phyloP scores from a whole-genome alignment of 1,140 invertebrate species.

The Teleopsis dalmanni region DNA sequence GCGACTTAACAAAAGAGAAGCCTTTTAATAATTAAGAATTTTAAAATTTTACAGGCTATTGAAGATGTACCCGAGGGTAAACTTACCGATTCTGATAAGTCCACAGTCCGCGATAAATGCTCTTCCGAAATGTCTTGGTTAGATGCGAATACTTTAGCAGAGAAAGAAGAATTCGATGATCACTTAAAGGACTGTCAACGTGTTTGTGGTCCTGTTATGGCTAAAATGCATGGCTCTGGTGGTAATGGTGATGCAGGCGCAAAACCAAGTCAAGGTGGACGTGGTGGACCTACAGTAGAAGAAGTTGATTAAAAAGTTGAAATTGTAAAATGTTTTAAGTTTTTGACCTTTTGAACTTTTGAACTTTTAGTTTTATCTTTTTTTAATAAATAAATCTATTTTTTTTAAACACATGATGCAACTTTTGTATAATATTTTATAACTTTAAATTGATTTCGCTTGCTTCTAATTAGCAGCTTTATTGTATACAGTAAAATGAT shows the following conservation, averaged over 20 bases:
- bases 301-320: constrained; percentile 35
- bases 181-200: constrained; percentile 64
- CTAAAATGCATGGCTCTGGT: constrained; percentile 61
- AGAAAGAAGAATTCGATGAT: constrained; percentile 69
- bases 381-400: not conserved
- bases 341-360: not conserved
- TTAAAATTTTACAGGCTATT: constrained; percentile 47
- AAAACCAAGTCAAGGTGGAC: constrained; percentile 33
- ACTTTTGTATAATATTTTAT: too few species aligned
- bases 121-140: constrained; percentile 52
- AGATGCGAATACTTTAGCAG: constrained; percentile 57
- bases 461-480: too few species aligned
- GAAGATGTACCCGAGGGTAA: constrained; percentile 58
- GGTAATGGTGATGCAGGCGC: constrained; percentile 19
- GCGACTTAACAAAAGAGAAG: not conserved
- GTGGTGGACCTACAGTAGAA: constrained; percentile 28
- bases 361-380: not conserved
- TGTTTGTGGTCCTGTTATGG: constrained; percentile 67
- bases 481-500: too few species aligned
- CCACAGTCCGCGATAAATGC: constrained; percentile 52
- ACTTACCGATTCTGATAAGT: constrained; percentile 55
- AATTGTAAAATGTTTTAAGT: too few species aligned
- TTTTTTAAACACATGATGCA: too few species aligned
- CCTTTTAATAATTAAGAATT: not conserved
- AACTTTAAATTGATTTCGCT: too few species aligned